These are phyloP conservation scores for Eumacrocentrus americanus DNA, from an alignment of 2,888 invertebrate species.

Conservation along the genomic window DNA sequence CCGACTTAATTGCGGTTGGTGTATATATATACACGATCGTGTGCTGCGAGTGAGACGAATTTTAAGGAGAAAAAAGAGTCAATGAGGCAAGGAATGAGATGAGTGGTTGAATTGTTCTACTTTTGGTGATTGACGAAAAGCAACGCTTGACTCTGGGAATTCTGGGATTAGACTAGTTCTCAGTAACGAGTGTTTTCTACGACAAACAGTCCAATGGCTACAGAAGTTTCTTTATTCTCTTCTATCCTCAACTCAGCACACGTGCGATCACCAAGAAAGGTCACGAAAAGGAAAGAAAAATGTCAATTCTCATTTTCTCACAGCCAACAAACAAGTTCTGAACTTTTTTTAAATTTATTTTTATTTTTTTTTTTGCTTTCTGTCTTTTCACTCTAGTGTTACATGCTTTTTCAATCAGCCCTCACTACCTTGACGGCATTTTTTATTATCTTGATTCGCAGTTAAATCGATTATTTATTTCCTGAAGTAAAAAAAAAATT, in stretches of 20 bases:
- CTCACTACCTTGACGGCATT: not conserved
- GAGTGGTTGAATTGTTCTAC: not conserved
- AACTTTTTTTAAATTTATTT: not conserved
- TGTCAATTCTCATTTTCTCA: not conserved
- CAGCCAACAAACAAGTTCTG: not conserved
- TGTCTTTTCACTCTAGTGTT: constrained; percentile 1
- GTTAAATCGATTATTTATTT: not conserved
- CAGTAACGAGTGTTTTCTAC: not conserved
- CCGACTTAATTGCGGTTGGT: constrained; percentile 8
- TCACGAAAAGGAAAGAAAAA: not conserved
- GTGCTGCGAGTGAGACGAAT: not conserved
- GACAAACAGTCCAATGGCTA: not conserved
- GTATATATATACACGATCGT: no score
- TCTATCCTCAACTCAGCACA: not conserved
- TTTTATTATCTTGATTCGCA: constrained; percentile 3
- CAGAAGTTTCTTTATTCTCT: not conserved
- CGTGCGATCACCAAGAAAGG: no score
- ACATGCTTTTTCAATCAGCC: constrained; percentile 23
- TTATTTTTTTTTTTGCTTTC: constrained; percentile 5
- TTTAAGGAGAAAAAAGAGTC: not conserved
- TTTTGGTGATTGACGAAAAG: not conserved
- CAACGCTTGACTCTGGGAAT: not conserved
- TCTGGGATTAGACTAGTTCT: not conserved
- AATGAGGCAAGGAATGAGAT: not conserved
- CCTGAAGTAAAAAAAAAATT: not conserved